Evolutionary conservation across 2,113 vertebrate species (phyloP), one percentile per base, ranked within the genome.

Genomic region (Helogale parvula): DNA sequence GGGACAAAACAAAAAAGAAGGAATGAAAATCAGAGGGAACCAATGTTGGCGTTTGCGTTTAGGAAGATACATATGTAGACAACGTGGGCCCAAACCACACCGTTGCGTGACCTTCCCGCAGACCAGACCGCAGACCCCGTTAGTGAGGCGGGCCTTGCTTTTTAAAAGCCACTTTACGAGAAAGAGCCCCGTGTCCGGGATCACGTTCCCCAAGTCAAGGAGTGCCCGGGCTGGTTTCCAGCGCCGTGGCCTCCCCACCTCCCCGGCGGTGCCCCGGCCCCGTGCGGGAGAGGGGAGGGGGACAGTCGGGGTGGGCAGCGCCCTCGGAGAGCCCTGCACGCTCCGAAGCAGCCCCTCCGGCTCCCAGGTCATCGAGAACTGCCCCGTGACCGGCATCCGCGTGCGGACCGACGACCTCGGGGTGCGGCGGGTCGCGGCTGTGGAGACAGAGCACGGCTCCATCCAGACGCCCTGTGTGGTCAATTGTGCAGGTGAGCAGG

Each of bases 281-380:
- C 0, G 0, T 0, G 8, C 0, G 9, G 27, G 21, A 3, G 23
- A 19, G 4, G 33, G 19, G 16, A 21, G 0, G 8, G 31, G 7
- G 21, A 12, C 5, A 5, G 6, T 52, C 0, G 0, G 29, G 68
- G 57, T 2, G 5, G n/a, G 1, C 52, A 27, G 85, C 1, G 1
- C 25, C 54, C 29, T 4, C 2, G 5, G 33, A 4, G 5, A 29
- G 47, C 23, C 41, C 68, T 2, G 0, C 0, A 0, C 0, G 76
- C 21, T 33, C 47, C 21, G 16, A 16, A 63, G 57, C 60, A 77
- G 71, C 35, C 11, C 33, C 33, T 71, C 15, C 45, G 25, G 0
- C 16, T 1, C 63, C 65, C 90, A 98, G 99, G 99, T 99, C 97
- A 99, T 99, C 0, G 99, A 99, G 98, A 99, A 99, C 99, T 99